Evolutionary conservation across 2,113 vertebrate species (phyloP), one percentile per base, ranked within the genome.

Genomic region (Antigone vipio): DNA sequence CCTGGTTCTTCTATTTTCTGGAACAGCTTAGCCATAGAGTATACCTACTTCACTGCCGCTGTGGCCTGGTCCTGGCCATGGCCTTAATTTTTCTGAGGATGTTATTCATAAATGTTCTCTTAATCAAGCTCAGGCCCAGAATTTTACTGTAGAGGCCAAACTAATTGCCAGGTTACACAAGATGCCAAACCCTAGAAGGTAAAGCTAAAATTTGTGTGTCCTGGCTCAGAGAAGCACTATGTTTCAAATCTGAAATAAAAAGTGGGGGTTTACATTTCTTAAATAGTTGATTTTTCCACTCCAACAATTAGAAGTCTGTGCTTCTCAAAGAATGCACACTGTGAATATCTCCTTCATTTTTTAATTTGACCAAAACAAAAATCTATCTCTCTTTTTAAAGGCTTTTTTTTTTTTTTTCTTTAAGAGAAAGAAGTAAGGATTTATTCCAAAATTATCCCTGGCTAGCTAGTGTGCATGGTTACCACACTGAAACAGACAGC

Each of bases 91-190:
- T 97, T 98, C 96, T 96, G 97, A 98, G 98, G 98, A 99, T 98
- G 98, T 98, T 98, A 98, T 98, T 98, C 97, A 98, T 98, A 98
- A 98, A 95, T 97, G 97, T 96, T 97, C 97, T 97, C 97, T 98
- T 98, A 98, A 99, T 99, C 98, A 98, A 98, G 95, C 98, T 98
- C 97, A 98, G 98, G 73, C 98, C 81, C 92, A 94, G 75, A 95
- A 92, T 96, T 74, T 92, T 95, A 97, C 96, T 95, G 95, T 96
- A 96, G 90, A 97, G 97, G 96, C 97, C 98, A 98, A 98, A 96
- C 92, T 93, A 98, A 96, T 75, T 96, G 96, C 96, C 97, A 98
- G 95, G 87, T 91, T 90, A 78, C 91, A 59, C 0, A 35, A 95
- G 96, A 97, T 97, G 98, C 97, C 98, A 98, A 98, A 97, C 95